phyloP scores from a whole-genome alignment of 2,888 invertebrate genomes.

The Heliconius cydno region DNA sequence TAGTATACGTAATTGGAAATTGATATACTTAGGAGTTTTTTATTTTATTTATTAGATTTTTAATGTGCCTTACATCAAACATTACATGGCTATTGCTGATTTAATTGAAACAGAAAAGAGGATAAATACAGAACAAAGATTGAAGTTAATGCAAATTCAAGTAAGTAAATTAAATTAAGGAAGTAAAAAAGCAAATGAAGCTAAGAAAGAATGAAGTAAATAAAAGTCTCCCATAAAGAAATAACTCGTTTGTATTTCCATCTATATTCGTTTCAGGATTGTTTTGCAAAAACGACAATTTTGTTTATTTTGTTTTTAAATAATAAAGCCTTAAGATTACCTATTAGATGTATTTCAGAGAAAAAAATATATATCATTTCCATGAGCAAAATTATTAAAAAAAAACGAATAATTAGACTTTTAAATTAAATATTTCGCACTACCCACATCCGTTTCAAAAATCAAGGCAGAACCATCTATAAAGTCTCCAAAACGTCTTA shows the following conservation, averaged over 20 bases:
- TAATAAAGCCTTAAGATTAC: not conserved
- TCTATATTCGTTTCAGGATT: not conserved
- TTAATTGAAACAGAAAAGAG: not conserved
- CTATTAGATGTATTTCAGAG: not conserved
- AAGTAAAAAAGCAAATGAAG: not conserved
- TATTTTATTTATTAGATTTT: not conserved
- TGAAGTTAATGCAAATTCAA: not conserved
- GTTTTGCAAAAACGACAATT: constrained; percentile 3
- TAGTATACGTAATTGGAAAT: not conserved
- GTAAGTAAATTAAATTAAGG: constrained; percentile 12
- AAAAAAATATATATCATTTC: too few relatives aligned
- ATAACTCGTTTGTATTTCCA: constrained; percentile 3
- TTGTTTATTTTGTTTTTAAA: not conserved
- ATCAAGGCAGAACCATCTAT: not conserved
- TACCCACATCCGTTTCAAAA: constrained; percentile 46
- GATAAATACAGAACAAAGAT: not conserved
- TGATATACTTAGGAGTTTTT: not conserved
- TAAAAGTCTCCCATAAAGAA: constrained; percentile 4
- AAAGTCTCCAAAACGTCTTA: constrained; percentile 17
- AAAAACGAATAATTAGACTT: too few relatives aligned
- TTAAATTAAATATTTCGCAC: not conserved
- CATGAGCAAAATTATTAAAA: not conserved
- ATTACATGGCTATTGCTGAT: not conserved
- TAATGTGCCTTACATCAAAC: not conserved
- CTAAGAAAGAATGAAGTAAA: constrained; percentile 12